phyloP scores from a whole-genome alignment of 1,140 invertebrate species.

The Drosophila oshimai region DNA sequence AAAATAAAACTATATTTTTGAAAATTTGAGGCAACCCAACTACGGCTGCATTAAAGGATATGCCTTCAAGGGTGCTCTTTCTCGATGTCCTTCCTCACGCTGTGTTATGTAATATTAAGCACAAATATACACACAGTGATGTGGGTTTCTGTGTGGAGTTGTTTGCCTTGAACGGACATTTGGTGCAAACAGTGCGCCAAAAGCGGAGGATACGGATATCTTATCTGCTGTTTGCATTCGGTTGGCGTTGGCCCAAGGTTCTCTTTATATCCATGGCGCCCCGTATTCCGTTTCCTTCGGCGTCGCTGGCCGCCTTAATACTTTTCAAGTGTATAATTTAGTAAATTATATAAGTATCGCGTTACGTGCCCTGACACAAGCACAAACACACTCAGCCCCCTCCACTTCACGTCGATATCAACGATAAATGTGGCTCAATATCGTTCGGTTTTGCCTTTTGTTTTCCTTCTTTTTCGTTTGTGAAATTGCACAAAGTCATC shows the following conservation, averaged over 20 bases:
- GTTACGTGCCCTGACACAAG: conserved; percentile 61
- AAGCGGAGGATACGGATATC: conserved; percentile 76
- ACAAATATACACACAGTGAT: conserved; percentile 35
- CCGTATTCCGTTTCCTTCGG: conserved; percentile 41
- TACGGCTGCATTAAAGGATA: conserved; percentile 58
- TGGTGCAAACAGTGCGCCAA: conserved; percentile 68
- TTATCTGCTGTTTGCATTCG: conserved; percentile 80
- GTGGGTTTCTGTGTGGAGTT: conserved; percentile 19
- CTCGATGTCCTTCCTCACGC: conserved; percentile 11
- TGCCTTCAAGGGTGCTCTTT: conserved; percentile 49
- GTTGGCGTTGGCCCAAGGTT: conserved; percentile 55
- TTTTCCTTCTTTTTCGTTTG: conserved; percentile 10
- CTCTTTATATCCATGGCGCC: conserved; percentile 35
- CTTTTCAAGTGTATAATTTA: conserved; percentile 80
- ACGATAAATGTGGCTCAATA: conserved; percentile 68
- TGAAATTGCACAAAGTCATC: conserved; percentile 52
- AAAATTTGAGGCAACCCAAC: conserved; percentile 2
- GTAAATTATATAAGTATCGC: conserved; percentile 78
- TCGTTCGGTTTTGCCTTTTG: conserved; percentile 26
- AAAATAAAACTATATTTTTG: not conserved
- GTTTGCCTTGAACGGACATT: conserved; percentile 66
- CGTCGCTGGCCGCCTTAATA: conserved; percentile 62
- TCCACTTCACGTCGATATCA: conserved; percentile 19
- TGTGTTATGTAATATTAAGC: conserved; percentile 71
- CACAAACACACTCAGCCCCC: conserved; percentile 22